phyloP scores from a whole-genome alignment of 2,797 vertebrate species.

The Neomorphus geoffroyi region DNA sequence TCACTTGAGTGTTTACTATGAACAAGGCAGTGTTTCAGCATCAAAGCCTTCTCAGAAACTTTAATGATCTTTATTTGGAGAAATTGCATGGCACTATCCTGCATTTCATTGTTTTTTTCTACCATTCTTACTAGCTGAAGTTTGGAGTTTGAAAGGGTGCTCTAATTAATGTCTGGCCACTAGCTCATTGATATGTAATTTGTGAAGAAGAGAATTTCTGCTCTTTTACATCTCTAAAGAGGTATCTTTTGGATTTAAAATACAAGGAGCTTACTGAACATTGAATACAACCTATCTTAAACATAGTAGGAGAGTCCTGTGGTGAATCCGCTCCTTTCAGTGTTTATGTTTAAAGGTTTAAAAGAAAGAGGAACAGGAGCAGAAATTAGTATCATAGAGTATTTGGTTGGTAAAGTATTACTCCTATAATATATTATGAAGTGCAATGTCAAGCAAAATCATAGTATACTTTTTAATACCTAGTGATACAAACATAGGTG shows the following conservation, averaged over 20 bases:
- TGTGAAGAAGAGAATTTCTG: background rate
- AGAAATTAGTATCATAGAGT: background rate
- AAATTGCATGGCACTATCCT: background rate
- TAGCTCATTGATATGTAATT: background rate
- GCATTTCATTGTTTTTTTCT: background rate
- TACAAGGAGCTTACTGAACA: background rate
- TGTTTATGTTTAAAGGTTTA: background rate
- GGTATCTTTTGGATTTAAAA: background rate
- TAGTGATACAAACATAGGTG: background rate
- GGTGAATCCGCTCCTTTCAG: background rate
- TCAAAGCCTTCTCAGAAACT: conserved; percentile 37
- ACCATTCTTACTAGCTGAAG: background rate
- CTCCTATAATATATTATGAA: background rate
- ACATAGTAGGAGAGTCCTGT: background rate
- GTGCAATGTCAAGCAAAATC: background rate
- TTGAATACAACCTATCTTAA: background rate
- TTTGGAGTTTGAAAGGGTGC: background rate
- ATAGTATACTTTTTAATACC: background rate
- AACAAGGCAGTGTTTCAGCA: background rate
- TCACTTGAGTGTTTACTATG: conserved; percentile 26
- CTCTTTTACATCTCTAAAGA: background rate
- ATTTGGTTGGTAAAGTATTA: background rate
- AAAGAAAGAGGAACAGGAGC: background rate
- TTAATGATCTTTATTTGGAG: conserved; percentile 9
- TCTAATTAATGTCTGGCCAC: background rate